Evolutionary conservation across 2,113 vertebrate genomes (phyloP).

Genomic region (Psettodes erumei): DNA sequence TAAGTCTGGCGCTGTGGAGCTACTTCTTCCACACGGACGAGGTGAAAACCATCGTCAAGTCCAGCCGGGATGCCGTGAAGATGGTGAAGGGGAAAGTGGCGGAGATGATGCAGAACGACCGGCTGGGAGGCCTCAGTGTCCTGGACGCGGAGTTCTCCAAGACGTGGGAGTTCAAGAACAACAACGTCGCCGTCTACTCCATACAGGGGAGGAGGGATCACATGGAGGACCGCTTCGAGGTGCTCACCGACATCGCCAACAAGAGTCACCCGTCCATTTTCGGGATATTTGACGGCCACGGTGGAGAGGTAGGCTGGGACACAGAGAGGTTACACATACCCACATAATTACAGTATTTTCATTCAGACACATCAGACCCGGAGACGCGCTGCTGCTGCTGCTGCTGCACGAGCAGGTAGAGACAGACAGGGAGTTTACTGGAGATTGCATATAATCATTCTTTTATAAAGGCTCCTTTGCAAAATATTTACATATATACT

Average conservation of each 20-base stretch:
- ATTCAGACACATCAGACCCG: neutral
- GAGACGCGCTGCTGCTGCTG: slow-evolving; percentile 10
- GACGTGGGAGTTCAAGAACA: slow-evolving; percentile 96
- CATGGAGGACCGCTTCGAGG: slow-evolving; percentile 98
- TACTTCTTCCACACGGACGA: slow-evolving; percentile 99
- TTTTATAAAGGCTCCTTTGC: neutral
- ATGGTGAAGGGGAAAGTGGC: slow-evolving; percentile 98
- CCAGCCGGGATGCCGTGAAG: slow-evolving; percentile 96
- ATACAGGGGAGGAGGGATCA: slow-evolving; percentile 97
- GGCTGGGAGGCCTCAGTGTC: slow-evolving; percentile 92
- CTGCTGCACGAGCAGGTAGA: neutral
- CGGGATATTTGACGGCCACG: slow-evolving; percentile 97
- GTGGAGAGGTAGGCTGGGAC: slow-evolving; percentile 90
- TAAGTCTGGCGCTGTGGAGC: slow-evolving; percentile 98
- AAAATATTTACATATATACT: neutral
- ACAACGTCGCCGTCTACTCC: slow-evolving; percentile 96
- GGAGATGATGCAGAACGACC: slow-evolving; percentile 97
- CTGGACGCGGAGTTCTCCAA: slow-evolving; percentile 96
- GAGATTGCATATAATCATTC: neutral
- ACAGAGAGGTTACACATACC: neutral
- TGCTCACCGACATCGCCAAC: slow-evolving; percentile 94
- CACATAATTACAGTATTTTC: no score
- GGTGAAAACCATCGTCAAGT: slow-evolving; percentile 98
- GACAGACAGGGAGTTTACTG: neutral
- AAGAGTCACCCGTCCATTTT: slow-evolving; percentile 97